Base-by-base conservation (phyloP, 2,888 invertebrate species). In the Heliconius cydno region DNA sequence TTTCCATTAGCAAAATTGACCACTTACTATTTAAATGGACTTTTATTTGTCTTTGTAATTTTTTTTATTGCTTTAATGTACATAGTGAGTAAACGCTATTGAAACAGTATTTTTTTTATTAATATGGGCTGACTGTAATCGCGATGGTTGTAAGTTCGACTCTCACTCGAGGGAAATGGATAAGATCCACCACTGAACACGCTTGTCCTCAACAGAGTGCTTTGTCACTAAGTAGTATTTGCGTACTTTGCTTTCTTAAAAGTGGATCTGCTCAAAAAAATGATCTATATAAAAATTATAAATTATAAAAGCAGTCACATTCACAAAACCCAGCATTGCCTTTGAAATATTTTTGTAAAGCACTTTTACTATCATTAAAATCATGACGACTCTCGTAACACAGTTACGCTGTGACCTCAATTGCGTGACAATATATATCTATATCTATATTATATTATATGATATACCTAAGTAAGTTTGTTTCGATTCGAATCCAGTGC, bases 1-100 rank as follows among this genome's bases (percentile, higher is more conserved):
- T 65, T 28, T 66, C 72, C 72, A 73, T 78, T 73, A 72, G 72
- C 46, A 72, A 73, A 78, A 78, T 78, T 66, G 78, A 78, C 30
- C 78, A 67, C 28, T 78, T 57, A 73, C 72, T 38, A 15, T 9
- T 75, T 73, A 73, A 73, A 34, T 65, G 70, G 28, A 77, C 30
- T 41, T 65, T 65, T 71, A 63, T 71, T 28, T 63, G 13, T 68
- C 22, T 34, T 46, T 41, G n/a, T 28, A 46, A 67, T 68, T 46
- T 77, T 46, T 77, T 63, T 34, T 46, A 28, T 19, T 77, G 22
- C 38, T 25, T 34, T 57, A 25, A n/a, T 10, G 60, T 57, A n/a
- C 57, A 12, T 52, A 46, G 52, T 52, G 4, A 60, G n/a, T 60
- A n/a, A 60, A n/a, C 10, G n/a, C 12, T 12, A 4, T 1, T n/a